A percentile compares a stretch with the other conserved stretches of the same genome.
Evolutionary conservation across 2,113 vertebrate genomes (phyloP).

Genomic region (Rhea americana): DNA sequence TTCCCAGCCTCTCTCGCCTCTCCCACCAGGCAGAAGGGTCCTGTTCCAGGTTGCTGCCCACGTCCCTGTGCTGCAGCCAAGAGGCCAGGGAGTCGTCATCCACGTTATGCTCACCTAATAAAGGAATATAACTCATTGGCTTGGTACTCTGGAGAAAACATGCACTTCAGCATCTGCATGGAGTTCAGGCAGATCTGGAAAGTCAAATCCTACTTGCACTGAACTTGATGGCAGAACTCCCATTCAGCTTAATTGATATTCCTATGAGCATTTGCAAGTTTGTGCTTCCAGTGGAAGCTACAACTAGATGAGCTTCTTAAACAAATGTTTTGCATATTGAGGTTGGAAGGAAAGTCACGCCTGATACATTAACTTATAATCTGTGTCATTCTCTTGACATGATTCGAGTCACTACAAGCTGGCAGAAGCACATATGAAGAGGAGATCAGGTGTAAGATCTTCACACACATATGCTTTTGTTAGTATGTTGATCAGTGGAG

Average conservation of each 20-base stretch:
- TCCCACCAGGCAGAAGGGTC: fast-evolving
- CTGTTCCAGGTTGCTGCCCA: background rate
- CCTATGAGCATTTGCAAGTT: constrained; percentile 21
- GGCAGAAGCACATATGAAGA: background rate
- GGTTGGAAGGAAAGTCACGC: constrained; percentile 32
- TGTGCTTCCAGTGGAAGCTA: constrained; percentile 38
- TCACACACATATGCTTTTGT: constrained; percentile 52
- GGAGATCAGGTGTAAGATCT: constrained; percentile 13
- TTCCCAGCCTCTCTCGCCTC: background rate
- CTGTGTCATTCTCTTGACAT: constrained; percentile 32
- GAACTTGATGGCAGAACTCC: background rate
- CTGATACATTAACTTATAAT: constrained; percentile 30
- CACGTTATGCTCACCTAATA: background rate
- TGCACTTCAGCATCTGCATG: background rate
- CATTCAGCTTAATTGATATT: constrained; percentile 32
- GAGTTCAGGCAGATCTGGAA: background rate
- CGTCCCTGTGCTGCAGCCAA: background rate
- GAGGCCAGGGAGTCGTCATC: background rate
- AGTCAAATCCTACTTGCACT: background rate
- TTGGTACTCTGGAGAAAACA: background rate
- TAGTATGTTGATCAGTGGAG: constrained; percentile 47
- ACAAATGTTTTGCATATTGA: constrained; percentile 36
- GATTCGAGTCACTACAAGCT: constrained; percentile 13
- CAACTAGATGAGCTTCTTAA: constrained; percentile 47
- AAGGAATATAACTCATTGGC: background rate